phyloP scores from a whole-genome alignment of 2,797 vertebrate species.

The Hydrolagus colliei region DNA sequence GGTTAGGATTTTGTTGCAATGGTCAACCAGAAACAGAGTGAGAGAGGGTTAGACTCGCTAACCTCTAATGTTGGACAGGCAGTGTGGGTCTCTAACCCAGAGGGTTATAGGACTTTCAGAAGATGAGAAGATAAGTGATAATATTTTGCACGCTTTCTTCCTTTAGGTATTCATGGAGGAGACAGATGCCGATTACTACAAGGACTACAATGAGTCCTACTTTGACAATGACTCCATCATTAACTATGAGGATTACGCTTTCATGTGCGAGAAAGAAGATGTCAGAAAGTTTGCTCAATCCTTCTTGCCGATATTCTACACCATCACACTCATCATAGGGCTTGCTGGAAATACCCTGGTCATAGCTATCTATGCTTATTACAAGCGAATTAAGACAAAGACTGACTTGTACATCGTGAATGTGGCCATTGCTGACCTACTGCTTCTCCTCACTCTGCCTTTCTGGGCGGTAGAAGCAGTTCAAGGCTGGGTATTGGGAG shows the following conservation, averaged over 20 bases:
- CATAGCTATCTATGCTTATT: conserved; percentile 69
- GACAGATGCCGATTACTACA: conserved; percentile 38
- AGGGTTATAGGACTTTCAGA: no score
- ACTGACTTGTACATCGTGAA: conserved; percentile 83
- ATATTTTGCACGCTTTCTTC: background rate
- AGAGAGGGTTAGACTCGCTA: no score
- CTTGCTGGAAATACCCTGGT: conserved; percentile 79
- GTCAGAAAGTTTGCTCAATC: conserved; percentile 72
- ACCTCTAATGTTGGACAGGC: no score
- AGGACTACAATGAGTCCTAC: conserved; percentile 39
- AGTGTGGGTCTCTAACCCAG: no score
- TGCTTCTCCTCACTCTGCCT: conserved; percentile 80
- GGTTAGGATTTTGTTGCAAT: no score
- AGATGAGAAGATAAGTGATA: background rate
- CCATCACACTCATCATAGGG: conserved; percentile 68
- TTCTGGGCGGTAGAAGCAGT: conserved; percentile 82
- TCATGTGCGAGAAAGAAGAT: conserved; percentile 71
- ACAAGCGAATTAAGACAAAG: conserved; percentile 70
- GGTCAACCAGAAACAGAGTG: no score
- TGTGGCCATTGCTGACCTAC: conserved; percentile 75
- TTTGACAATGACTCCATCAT: background rate
- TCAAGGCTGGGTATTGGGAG: conserved; percentile 61
- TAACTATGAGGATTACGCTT: conserved; percentile 50
- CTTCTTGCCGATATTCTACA: conserved; percentile 78
- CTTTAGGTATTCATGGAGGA: background rate